Evolutionary conservation across 2,113 vertebrate genomes (phyloP), one percentile per base, ranked within the genome.

Genomic region (Sinosuthora webbiana): DNA sequence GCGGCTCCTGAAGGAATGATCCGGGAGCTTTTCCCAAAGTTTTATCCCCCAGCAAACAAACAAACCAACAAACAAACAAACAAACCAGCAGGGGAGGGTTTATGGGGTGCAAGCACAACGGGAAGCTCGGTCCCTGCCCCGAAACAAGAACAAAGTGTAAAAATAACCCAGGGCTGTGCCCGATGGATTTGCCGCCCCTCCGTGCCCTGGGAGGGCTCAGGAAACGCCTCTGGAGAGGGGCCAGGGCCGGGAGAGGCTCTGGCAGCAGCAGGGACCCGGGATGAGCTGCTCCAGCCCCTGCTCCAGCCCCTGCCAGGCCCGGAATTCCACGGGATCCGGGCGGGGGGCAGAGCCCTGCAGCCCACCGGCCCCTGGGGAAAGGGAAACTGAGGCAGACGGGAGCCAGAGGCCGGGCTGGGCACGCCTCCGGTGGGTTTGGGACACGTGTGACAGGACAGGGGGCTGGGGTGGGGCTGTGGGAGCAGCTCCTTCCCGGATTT

Each of bases 1-100:
- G 20, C 55, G 79, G 88, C 82, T 92, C 92, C 91, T 44, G 77
- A 89, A 93, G 90, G 95, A 96, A 96, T 87, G 81, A 97, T 79
- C 96, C 65, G 45, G 93, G 94, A 97, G 89, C 59, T 39, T 22
- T 10, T 27, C 20, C 87, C 82, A 64, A 56, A 35, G 28, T 22
- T 82, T 16, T 82, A 20, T 89, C 93, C 28, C 65, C 49, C 62
- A n/a, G 23, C 27, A 28, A 28, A 41, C 60, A 41, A 62, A 83
- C 91, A n/a, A 20, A 49, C 93, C 95, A 97, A 96, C 92, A n/a
- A n/a, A n/a, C 27, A 28, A 28, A 41, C 60, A 41, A 62, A 83
- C 91, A n/a, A 20, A 49, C 93, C 95, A 97, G 96, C 92, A 47
- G 12, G 31, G 64, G 65, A 59, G 35, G 74, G 94, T 96, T 96